These are phyloP conservation scores for Bathynomus jamesi DNA, from an alignment of 1,140 invertebrate genomes.

Conservation along the genomic window DNA sequence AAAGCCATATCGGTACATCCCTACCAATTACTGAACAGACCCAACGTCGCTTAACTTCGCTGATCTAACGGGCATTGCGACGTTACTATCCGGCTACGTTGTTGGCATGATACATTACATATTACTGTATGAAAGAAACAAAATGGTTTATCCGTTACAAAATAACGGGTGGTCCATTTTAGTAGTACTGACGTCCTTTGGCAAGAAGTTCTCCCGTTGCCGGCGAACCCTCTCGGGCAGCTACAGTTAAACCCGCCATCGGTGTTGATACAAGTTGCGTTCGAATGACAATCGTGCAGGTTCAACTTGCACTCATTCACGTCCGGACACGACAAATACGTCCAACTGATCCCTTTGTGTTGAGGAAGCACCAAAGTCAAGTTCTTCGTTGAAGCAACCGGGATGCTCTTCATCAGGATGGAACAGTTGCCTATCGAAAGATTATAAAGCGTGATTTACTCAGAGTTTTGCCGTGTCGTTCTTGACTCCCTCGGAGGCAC, in stretches of 20 bases:
- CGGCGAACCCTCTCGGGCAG: conserved; percentile 73
- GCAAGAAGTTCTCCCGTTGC: conserved; percentile 73
- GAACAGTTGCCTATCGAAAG: background rate
- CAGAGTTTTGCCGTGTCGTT: no score
- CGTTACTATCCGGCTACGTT: no score
- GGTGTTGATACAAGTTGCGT: conserved; percentile 86
- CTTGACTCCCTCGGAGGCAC: no score
- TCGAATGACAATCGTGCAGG: conserved; percentile 76
- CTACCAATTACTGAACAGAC: no score
- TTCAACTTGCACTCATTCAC: conserved; percentile 85
- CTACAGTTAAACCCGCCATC: conserved; percentile 77
- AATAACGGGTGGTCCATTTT: no score
- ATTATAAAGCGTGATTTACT: no score
- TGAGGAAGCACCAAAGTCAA: conserved; percentile 37
- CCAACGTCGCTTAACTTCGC: no score
- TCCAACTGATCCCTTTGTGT: conserved; percentile 54
- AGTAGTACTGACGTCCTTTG: conserved; percentile 62
- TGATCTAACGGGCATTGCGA: no score
- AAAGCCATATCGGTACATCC: no score
- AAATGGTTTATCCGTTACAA: no score
- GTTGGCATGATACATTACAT: no score
- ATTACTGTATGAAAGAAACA: no score
- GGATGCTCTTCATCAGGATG: conserved; percentile 7
- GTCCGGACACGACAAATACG: conserved; percentile 84
- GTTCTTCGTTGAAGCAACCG: conserved; percentile 24